A percentile compares a stretch with the other conserved stretches of the same genome.
Conservation (phyloP, 2,113 vertebrate species). For the Coryphaenoides rupestris region DNA sequence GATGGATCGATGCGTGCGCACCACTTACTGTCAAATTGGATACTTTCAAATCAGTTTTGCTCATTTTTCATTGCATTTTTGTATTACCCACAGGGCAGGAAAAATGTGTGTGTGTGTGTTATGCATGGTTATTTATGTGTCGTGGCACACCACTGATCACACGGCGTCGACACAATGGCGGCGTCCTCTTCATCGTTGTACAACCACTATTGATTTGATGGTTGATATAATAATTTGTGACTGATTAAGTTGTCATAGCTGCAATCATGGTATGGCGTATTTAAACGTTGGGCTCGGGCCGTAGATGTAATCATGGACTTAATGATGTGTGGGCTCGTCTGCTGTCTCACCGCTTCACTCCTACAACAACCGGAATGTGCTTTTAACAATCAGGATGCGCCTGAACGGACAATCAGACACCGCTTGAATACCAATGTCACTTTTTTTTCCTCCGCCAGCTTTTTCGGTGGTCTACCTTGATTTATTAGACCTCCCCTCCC, state of each 20-base stretch:
- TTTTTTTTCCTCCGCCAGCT: neutral
- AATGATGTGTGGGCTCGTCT: constrained; percentile 50
- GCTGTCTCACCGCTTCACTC: constrained; percentile 45
- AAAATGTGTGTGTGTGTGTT: too few relatives aligned
- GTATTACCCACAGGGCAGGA: too few relatives aligned
- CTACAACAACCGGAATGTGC: constrained; percentile 46
- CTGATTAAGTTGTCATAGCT: constrained; percentile 48
- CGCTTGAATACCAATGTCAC: constrained; percentile 34
- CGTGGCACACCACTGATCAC: constrained; percentile 15
- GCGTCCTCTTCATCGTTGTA: constrained; percentile 25
- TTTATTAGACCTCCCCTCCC: neutral
- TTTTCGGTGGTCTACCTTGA: neutral
- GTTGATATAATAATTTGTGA: constrained; percentile 46
- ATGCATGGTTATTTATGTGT: neutral
- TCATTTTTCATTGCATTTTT: too few relatives aligned
- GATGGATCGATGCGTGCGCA: too few relatives aligned
- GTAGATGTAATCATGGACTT: constrained; percentile 55
- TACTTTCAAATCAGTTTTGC: too few relatives aligned
- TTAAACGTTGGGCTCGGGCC: constrained; percentile 15
- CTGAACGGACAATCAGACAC: constrained; percentile 42
- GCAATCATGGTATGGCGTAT: constrained; percentile 36
- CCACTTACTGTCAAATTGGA: too few relatives aligned
- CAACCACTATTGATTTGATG: constrained; percentile 54
- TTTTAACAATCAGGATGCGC: constrained; percentile 57
- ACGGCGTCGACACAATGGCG: constrained; percentile 35